These are phyloP conservation scores for Pachycephus smyrnensis DNA, from an alignment of 2,888 invertebrate genomes.

Conservation along the genomic window DNA sequence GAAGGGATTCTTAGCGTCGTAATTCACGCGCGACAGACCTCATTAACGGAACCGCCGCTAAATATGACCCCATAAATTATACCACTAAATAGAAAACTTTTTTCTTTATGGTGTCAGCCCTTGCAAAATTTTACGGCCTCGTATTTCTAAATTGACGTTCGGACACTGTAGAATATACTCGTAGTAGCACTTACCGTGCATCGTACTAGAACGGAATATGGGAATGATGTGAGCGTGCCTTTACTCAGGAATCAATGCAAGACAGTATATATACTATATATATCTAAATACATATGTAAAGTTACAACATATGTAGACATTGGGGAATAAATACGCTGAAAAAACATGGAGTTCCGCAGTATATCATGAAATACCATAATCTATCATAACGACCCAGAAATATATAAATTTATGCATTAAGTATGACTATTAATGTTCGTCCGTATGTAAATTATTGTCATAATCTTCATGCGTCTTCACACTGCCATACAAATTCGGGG, in stretches of 20 bases:
- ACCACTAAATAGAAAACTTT: constrained; percentile 29
- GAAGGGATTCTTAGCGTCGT: background rate
- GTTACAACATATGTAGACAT: background rate
- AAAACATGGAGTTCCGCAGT: too few relatives aligned
- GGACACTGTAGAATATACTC: background rate
- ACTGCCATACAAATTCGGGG: too few relatives aligned
- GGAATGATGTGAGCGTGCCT: background rate
- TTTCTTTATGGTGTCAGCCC: constrained; percentile 25
- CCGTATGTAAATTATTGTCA: too few relatives aligned
- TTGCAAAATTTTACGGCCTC: constrained; percentile 16
- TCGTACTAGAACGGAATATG: background rate
- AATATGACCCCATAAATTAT: constrained; percentile 27
- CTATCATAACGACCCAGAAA: too few relatives aligned
- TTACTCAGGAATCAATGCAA: background rate
- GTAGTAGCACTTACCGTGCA: background rate
- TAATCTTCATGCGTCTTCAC: too few relatives aligned
- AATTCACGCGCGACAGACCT: background rate
- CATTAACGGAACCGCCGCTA: constrained; percentile 5
- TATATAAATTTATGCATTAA: too few relatives aligned
- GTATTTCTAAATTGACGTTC: background rate
- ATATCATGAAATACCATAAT: too few relatives aligned
- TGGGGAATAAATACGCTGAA: background rate
- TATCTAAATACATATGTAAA: background rate
- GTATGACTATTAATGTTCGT: too few relatives aligned
- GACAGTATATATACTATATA: background rate